Base-by-base conservation (phyloP, 2,888 invertebrate species). In the Chrysomela aeneicollis region DNA sequence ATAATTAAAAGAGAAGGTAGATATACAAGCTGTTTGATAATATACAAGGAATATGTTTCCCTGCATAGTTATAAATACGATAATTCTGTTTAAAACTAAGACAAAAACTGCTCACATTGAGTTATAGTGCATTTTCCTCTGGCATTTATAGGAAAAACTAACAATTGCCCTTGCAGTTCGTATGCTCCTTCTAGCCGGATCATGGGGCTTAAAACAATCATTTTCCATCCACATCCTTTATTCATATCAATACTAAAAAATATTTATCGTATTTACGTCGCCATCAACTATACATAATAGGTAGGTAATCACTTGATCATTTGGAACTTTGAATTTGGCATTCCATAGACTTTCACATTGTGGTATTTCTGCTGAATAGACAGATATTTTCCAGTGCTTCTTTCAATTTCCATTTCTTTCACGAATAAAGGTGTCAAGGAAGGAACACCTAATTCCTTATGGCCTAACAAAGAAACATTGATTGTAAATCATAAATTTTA, bases 171-270 rank as follows among this genome's bases (percentile, higher is more conserved):
- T 52, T 87, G 85, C 84, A 91, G 84, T 68, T 86, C 84, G 77
- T 91, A 92, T 74, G 91, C 88, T 0, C 88, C 90, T 4, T 88
- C 81, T 76, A 92, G 88, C 78, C 87, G 86, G 77, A 91, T 83
- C 73, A 84, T 83, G 0, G 87, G 86, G 15, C 85, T 86, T 19
- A 81, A 73, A 0, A 85, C 81, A 51, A 86, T 85, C 0, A 86
- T 85, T 1, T 81, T 77, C 15, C 88, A 78, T 0, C 84, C 78
- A 69, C 84, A 84, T 6, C 51, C 54, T 42, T 85, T 84, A 22
- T 85, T 84, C 54, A 86, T 79, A 67, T 88, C 86, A 1, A 87
- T 84, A 52, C 88, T 88, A 26, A 26, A 6, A 26, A 26, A 26
- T 3, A 5, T 6, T 26, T 26, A 6, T 26, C 6, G 26, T 3